These are phyloP conservation scores for Lithosia quadra DNA, from an alignment of 2,888 invertebrate species.

Conservation along the genomic window DNA sequence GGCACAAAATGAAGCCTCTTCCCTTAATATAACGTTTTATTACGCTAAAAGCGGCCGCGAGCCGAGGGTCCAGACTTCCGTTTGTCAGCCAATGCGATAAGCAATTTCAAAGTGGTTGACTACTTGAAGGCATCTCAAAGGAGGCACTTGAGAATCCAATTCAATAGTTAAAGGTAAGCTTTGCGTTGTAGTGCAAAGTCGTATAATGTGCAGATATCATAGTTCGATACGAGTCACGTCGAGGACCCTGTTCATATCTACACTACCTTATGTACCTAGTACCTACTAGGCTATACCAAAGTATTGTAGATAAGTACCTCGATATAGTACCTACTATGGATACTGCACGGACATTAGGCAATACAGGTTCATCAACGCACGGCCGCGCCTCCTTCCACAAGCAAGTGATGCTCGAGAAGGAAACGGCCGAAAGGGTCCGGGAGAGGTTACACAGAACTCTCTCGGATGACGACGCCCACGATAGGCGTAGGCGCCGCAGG, in stretches of 20 bases:
- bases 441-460: no score
- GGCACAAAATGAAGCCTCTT: slow-evolving; percentile 42
- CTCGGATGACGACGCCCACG: no score
- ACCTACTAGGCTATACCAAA: no score
- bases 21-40: slow-evolving; percentile 37
- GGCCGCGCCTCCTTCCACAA: no score
- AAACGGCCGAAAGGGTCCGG: no score
- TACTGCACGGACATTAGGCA: background rate
- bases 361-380: no score
- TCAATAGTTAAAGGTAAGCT: background rate
- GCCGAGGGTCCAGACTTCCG: slow-evolving; percentile 24
- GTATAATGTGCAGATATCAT: background rate
- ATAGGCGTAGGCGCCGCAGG: no score
- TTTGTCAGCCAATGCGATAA: slow-evolving; percentile 29
- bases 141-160: background rate
- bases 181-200: background rate
- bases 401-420: no score
- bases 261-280: no score
- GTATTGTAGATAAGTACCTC: no score
- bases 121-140: background rate
- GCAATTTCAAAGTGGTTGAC: slow-evolving; percentile 13
- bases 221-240: background rate
- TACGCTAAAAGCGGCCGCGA: slow-evolving; percentile 30
- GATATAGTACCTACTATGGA: background rate
- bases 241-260: background rate